phyloP scores from a whole-genome alignment of 1,140 invertebrate species.

The Lepidurus apus region DNA sequence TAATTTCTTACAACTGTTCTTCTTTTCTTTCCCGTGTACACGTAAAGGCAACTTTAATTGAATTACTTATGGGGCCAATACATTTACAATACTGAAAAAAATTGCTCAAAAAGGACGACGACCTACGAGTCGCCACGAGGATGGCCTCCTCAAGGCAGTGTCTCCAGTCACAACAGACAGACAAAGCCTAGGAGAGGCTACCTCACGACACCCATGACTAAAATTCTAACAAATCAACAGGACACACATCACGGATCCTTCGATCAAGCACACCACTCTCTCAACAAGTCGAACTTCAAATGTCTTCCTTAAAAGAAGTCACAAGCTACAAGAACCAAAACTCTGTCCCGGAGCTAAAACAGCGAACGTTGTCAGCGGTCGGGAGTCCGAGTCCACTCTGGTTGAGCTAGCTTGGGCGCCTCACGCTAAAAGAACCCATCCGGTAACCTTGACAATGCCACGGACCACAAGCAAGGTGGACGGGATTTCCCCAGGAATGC shows the following conservation, averaged over 20 bases:
- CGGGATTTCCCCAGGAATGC: conserved; percentile 35
- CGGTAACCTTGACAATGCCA: conserved; percentile 28
- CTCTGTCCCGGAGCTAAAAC: background rate
- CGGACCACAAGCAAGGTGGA: conserved; percentile 29
- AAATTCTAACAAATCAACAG: background rate
- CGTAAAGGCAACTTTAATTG: background rate
- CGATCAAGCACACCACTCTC: background rate
- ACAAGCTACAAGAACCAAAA: background rate
- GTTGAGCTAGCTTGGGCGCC: conserved; percentile 19
- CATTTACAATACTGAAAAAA: background rate
- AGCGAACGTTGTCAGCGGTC: conserved; percentile 8
- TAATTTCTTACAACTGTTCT: background rate
- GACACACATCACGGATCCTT: background rate
- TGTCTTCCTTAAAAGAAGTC: background rate
- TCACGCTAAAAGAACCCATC: background rate
- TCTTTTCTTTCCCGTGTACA: background rate
- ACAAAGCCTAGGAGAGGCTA: conserved; percentile 37
- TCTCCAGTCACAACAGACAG: conserved; percentile 28
- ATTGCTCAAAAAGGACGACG: background rate
- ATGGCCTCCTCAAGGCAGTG: conserved; percentile 28
- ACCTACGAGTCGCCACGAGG: conserved; percentile 17
- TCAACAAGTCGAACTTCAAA: background rate
- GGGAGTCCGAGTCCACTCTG: conserved; percentile 13
- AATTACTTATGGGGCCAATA: background rate
- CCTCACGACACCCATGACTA: conserved; percentile 17